phyloP scores from a whole-genome alignment of 2,888 invertebrate genomes.

The Silvanus unidentatus region DNA sequence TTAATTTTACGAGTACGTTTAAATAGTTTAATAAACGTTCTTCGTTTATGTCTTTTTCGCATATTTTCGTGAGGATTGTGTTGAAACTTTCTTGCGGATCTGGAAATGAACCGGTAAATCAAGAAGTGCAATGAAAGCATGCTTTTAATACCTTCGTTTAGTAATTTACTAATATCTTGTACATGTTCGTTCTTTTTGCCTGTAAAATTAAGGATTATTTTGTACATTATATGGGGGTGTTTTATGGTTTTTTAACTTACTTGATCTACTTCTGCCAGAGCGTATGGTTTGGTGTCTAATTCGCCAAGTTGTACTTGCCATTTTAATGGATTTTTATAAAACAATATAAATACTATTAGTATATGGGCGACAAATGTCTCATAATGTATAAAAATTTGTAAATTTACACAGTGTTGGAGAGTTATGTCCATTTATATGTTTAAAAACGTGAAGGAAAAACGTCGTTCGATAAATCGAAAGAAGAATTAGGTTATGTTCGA shows the following conservation, averaged over 20 bases:
- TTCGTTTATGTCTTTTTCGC: constrained; percentile 62
- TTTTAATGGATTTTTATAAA: constrained; percentile 19
- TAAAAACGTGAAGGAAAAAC: neutral
- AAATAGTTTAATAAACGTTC: constrained; percentile 77
- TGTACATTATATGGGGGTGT: neutral
- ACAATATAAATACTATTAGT: neutral
- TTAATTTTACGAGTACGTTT: constrained; percentile 80
- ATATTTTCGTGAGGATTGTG: constrained; percentile 58
- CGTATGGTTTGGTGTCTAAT: constrained; percentile 47
- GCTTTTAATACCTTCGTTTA: constrained; percentile 28
- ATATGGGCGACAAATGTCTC: too few relatives aligned
- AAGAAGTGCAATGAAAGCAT: constrained; percentile 9
- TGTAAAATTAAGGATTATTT: constrained; percentile 33
- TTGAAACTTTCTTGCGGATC: constrained; percentile 57
- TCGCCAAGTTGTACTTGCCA: constrained; percentile 54
- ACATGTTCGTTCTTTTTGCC: constrained; percentile 46
- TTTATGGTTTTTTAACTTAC: constrained; percentile 31
- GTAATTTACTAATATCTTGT: constrained; percentile 41
- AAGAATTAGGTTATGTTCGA: too few relatives aligned
- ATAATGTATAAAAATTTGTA: neutral
- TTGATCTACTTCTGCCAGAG: constrained; percentile 47
- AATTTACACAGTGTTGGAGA: constrained; percentile 17
- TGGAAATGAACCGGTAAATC: constrained; percentile 17
- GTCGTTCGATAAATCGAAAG: constrained; percentile 1
- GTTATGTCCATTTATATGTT: constrained; percentile 14